These are phyloP conservation scores for Diadema setosum DNA, from an alignment of 35 echinoderm and acorn worm genomes.

Conservation along the genomic window DNA sequence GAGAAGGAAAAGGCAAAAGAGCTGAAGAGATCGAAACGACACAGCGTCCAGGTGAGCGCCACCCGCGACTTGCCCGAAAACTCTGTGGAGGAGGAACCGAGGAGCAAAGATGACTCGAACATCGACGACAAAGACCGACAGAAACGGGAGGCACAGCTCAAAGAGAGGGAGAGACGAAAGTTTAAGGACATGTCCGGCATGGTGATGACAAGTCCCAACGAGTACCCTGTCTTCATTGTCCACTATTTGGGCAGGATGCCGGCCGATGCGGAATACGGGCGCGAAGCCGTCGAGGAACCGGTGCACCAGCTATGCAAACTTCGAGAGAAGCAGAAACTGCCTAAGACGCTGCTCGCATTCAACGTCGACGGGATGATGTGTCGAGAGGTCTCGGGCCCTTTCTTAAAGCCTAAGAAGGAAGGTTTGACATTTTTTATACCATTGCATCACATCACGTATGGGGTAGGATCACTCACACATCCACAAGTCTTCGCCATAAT, in stretches of 20 bases:
- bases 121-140: not conserved
- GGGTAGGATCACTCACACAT: constrained; percentile 68
- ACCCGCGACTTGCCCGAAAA: not conserved
- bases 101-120: not conserved
- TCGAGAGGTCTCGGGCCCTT: constrained; percentile 61
- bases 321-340: constrained; percentile 90
- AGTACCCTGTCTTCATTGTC: constrained; percentile 78
- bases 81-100: not conserved
- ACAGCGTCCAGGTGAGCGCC: not conserved
- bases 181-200: constrained; percentile 80
- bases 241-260: constrained; percentile 92
- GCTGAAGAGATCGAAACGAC: constrained; percentile 7
- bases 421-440: constrained; percentile 69
- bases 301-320: constrained; percentile 90
- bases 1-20: constrained; percentile 26
- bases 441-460: constrained; percentile 90
- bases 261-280: constrained; percentile 70
- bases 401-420: constrained; percentile 83
- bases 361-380: constrained; percentile 76
- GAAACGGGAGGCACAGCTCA: not conserved
- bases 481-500: constrained; percentile 90
- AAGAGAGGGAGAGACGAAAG: constrained; percentile 63
- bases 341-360: constrained; percentile 62
- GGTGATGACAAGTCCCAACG: constrained; percentile 13
- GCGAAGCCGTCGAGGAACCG: constrained; percentile 74